Conservation (phyloP, 2,888 invertebrate species). For the Abrostola tripartita region DNA sequence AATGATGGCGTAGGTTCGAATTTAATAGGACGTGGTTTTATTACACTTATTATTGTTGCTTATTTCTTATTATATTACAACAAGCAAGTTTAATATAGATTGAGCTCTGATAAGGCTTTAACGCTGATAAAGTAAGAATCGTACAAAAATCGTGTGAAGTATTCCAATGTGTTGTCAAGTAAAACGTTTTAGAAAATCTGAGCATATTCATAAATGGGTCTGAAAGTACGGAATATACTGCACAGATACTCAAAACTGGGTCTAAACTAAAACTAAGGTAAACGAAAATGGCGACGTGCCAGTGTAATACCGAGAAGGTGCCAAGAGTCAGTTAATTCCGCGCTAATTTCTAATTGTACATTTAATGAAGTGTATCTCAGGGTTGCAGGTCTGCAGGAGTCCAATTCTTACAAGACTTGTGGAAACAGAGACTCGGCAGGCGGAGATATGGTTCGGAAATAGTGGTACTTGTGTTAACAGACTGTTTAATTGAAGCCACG, state of each 20-base stretch:
- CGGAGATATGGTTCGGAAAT: slow-evolving; percentile 3
- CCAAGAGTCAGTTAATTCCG: slow-evolving; percentile 79
- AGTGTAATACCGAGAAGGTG: slow-evolving; percentile 70
- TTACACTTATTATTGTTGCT: background rate
- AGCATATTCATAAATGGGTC: slow-evolving; percentile 51
- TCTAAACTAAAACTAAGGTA: slow-evolving; percentile 72
- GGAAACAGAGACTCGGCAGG: background rate
- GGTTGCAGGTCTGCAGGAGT: slow-evolving; percentile 32
- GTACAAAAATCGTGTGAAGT: no score
- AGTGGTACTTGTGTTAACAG: background rate
- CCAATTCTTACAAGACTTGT: slow-evolving; percentile 26
- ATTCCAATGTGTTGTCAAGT: no score
- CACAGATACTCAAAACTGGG: slow-evolving; percentile 67
- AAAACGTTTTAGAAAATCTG: no score
- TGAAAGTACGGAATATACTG: slow-evolving; percentile 22
- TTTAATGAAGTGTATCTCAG: slow-evolving; percentile 61
- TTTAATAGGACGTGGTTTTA: background rate
- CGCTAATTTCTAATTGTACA: slow-evolving; percentile 75
- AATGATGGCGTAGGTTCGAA: background rate
- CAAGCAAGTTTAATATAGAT: no score
- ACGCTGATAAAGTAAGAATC: no score
- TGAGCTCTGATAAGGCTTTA: no score
- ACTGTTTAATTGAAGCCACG: background rate
- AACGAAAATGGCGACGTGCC: slow-evolving; percentile 76
- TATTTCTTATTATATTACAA: no score